Percentiles rank a stretch among this genome's conserved stretches.
Conservation (phyloP, 37 sponge, comb jelly and placozoan genomes). For the Chondrilla cf. caribensis region DNA sequence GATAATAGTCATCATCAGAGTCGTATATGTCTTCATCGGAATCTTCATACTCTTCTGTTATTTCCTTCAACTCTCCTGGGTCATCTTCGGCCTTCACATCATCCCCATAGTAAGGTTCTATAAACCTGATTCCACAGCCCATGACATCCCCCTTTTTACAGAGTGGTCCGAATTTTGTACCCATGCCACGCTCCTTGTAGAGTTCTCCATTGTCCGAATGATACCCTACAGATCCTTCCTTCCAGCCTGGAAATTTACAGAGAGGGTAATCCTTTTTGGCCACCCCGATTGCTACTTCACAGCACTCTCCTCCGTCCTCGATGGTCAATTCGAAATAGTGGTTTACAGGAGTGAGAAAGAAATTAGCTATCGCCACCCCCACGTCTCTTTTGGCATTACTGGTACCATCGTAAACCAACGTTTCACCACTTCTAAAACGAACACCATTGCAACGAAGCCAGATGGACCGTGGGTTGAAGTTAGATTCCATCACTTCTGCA, state of each 20-base stretch:
- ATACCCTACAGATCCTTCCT: conserved; percentile 62
- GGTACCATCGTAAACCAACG: conserved; percentile 59
- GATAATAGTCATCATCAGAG: conserved; percentile 21
- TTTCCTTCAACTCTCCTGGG: neutral
- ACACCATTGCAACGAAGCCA: conserved; percentile 72
- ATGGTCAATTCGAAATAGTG: conserved; percentile 88
- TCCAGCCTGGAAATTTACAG: conserved; percentile 72
- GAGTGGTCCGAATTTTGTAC: conserved; percentile 61
- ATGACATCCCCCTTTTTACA: conserved; percentile 59
- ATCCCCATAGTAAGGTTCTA: conserved; percentile 5
- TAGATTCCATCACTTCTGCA: conserved; percentile 38
- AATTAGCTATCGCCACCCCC: conserved; percentile 60
- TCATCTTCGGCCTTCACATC: neutral
- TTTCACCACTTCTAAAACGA: conserved; percentile 52
- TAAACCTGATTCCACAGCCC: conserved; percentile 73
- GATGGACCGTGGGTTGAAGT: conserved; percentile 23
- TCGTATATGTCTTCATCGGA: neutral
- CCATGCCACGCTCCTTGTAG: conserved; percentile 53
- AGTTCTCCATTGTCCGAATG: conserved; percentile 74
- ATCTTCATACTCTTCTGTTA: neutral
- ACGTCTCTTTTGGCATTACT: conserved; percentile 49
- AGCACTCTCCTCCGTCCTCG: conserved; percentile 46
- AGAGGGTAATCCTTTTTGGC: conserved; percentile 65
- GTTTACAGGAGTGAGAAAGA: conserved; percentile 30
- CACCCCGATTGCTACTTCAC: conserved; percentile 75